phyloP scores from a whole-genome alignment of 2,113 vertebrate species.

The Lagenorhynchus albirostris region DNA sequence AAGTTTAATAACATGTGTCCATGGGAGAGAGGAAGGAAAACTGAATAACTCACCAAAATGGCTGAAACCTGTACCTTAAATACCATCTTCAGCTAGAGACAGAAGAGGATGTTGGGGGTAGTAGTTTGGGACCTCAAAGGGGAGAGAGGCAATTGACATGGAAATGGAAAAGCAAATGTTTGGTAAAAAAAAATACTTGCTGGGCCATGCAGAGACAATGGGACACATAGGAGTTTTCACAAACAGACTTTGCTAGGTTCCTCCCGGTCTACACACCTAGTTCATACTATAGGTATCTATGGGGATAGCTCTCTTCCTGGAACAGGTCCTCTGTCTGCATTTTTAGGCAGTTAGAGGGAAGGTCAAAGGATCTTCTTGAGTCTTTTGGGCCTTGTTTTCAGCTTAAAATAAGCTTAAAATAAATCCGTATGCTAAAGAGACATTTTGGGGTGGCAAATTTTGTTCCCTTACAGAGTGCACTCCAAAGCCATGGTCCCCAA shows the following conservation, averaged over 20 bases:
- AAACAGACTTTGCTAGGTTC: neutral
- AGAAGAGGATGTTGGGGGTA: neutral
- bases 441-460: neutral
- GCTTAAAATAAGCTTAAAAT: neutral
- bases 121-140: neutral
- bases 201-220: neutral
- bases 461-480: neutral
- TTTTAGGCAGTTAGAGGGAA: neutral
- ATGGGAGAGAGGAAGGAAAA: neutral
- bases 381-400: neutral
- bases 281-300: neutral
- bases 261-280: neutral
- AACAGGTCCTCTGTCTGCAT: neutral
- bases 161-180: neutral
- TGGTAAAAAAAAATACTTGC: neutral
- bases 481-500: neutral
- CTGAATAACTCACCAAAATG: neutral
- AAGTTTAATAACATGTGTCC: neutral
- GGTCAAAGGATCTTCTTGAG: neutral
- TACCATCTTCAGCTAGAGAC: neutral
- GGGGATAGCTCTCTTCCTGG: neutral
- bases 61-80: neutral
- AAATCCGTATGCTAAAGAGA: neutral
- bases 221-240: neutral
- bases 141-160: neutral